Conservation (phyloP, 2,113 vertebrate species). For the Xyrauchen texanus region DNA sequence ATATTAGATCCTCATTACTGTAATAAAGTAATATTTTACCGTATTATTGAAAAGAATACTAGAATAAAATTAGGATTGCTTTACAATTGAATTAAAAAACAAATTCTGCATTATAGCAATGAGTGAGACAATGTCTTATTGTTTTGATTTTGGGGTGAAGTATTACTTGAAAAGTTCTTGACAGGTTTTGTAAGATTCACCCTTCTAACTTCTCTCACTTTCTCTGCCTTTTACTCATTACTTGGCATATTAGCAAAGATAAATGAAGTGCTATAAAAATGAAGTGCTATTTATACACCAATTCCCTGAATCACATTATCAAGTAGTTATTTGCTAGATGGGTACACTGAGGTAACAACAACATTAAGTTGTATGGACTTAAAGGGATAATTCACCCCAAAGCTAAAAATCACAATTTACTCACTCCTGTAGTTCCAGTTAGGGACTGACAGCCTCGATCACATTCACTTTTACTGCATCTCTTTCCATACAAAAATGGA, state of each 20-base stretch:
- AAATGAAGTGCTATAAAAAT: not conserved
- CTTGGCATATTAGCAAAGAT: not conserved
- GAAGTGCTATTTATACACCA: not conserved
- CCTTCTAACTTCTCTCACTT: not conserved
- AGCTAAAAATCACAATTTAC: too few species aligned
- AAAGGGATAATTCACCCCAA: not conserved
- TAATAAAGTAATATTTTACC: too few species aligned
- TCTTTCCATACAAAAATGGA: not conserved
- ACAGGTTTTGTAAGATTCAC: not conserved
- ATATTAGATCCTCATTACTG: too few species aligned
- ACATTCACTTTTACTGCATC: not conserved
- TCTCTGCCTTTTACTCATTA: not conserved
- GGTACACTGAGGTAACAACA: not conserved
- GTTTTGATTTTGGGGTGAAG: too few species aligned
- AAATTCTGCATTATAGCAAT: too few species aligned
- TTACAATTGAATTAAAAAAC: too few species aligned
- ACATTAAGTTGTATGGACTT: not conserved
- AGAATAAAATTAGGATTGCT: too few species aligned
- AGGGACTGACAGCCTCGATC: too few species aligned
- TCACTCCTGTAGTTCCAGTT: too few species aligned
- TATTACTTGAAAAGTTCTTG: not conserved
- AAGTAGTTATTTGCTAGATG: not conserved
- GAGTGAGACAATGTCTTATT: too few species aligned
- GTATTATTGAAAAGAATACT: too few species aligned
- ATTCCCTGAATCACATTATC: not conserved